Evolutionary conservation across 2,888 invertebrate species (phyloP).

Genomic region (Strigamia crassipes): DNA sequence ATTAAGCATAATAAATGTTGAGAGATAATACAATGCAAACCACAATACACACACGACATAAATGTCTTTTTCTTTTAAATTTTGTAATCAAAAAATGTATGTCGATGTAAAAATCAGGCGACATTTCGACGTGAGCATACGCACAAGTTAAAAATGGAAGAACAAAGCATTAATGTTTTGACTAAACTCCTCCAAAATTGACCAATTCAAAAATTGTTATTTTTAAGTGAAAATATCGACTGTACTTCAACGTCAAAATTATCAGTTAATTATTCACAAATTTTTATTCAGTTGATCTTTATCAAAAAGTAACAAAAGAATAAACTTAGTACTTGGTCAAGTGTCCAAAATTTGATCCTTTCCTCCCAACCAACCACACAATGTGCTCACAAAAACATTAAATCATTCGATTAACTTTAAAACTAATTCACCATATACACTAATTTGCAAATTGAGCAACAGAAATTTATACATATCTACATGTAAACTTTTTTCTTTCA

Average conservation of each 20-base stretch:
- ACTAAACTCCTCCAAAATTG: slow-evolving; percentile 3
- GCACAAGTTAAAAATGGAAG: background rate
- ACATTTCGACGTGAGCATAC: background rate
- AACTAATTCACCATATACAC: background rate
- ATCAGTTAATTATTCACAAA: background rate
- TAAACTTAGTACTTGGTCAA: background rate
- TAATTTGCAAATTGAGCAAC: slow-evolving; percentile 20
- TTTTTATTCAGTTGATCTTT: background rate
- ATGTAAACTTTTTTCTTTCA: background rate
- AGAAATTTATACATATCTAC: slow-evolving; percentile 6
- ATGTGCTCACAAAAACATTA: background rate
- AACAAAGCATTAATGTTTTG: background rate
- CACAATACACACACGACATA: background rate
- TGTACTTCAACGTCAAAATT: slow-evolving; percentile 2
- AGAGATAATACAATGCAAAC: background rate
- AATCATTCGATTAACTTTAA: background rate
- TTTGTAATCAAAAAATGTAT: background rate
- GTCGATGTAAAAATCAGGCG: background rate
- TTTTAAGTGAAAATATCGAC: background rate
- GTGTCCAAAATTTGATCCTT: background rate
- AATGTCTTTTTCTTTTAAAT: background rate
- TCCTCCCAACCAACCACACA: background rate
- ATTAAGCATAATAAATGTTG: background rate
- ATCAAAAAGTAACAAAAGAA: background rate
- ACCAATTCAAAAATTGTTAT: slow-evolving; percentile 8